Evolutionary conservation across 1,140 invertebrate species (phyloP).

Genomic region (Diachasmimorpha longicaudata): DNA sequence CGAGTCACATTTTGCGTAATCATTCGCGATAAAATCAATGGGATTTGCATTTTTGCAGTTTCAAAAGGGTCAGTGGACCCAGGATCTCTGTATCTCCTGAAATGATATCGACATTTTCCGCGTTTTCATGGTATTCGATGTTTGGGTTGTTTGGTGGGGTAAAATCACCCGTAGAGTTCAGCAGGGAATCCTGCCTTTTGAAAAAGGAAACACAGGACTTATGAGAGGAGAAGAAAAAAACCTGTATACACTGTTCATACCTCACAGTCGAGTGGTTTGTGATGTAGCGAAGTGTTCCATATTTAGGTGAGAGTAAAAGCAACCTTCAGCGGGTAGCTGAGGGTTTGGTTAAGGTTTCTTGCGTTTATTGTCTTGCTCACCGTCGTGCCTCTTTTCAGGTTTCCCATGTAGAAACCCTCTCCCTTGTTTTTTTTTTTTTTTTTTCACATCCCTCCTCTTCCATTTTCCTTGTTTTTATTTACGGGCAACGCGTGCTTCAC

Average conservation of each 20-base stretch:
- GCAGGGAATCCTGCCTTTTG: neutral
- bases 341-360: slow-evolving; percentile 3
- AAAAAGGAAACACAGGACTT: neutral
- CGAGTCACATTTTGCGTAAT: too few species aligned
- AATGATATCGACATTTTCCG: too few species aligned
- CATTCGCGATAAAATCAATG: too few species aligned
- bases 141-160: too few species aligned
- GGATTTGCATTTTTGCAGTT: too few species aligned
- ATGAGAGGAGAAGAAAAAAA: neutral
- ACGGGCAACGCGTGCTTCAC: neutral
- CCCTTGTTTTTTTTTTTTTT: neutral
- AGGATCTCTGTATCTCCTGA: too few species aligned
- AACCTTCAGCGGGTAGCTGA: neutral
- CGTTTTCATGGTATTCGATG: too few species aligned
- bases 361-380: neutral
- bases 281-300: neutral
- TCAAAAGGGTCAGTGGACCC: too few species aligned
- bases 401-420: neutral
- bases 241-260: neutral
- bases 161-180: too few species aligned
- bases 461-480: neutral
- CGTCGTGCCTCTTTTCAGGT: neutral
- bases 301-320: slow-evolving; percentile 8
- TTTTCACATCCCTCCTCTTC: neutral
- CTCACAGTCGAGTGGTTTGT: slow-evolving; percentile 8